Base-by-base conservation (phyloP, 2,797 vertebrate genomes). In the Meda fulgida region DNA sequence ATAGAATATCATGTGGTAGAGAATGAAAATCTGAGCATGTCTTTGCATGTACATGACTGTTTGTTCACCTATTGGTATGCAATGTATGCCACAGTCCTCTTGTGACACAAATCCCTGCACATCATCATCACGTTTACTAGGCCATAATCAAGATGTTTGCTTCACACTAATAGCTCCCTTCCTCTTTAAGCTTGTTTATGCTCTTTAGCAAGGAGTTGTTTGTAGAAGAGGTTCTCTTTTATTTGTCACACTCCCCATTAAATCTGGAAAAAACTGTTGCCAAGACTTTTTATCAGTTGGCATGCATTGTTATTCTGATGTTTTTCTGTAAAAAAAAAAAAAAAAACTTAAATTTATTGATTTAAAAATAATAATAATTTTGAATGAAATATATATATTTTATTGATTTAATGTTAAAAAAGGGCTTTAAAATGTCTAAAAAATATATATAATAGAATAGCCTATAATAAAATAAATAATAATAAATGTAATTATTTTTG, bases 71-170 rank as follows among this genome's bases (percentile, higher is more conserved):
- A 60, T 11, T 71, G 53, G 72, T 19, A 77, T 69, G 72, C 63
- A 7, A 36, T 21, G 26, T 18, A 67, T 55, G 70, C 14, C 40
- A 73, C 78, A 65, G 67, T 11, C 29, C 29, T 76, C 7, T 26
- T 65, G 38, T 80, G 53, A 36, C 67, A 83, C 55, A 43, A 85
- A 84, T 60, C 53, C 46, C 19, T 18, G 29, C 10, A 21, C 43
- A 58, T 83, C 65, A 77, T 43, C 36, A 1, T 70, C 36, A 65
- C 16, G 18, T 43, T 70, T 69, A 76, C 14, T 19, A 31, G 48
- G 36, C 8, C 51, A 31, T 51, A 73, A 38, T 66, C 16, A 48
- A 21, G 66, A 75, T 34, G 26, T 81, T 67, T 60, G 31, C 63
- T 80, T 71, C 19, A 34, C 0, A 58, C 40, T 55, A 34, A 76